Evolutionary conservation across 2,888 invertebrate species (phyloP), one percentile per base, ranked within the genome.

Genomic region (Dione vanillae): DNA sequence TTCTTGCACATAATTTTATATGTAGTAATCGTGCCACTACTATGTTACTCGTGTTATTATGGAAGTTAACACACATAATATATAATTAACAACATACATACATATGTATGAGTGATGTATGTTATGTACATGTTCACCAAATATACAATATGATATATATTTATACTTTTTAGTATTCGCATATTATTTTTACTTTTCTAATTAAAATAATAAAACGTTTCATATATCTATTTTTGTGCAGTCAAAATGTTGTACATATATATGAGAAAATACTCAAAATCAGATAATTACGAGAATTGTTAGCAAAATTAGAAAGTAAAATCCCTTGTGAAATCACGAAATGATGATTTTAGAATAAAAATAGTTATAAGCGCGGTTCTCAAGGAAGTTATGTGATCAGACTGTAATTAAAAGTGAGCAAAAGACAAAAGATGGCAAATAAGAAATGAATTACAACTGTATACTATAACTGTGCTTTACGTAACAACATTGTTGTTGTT

Each of bases 321-420:
- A 76, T 84, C 80, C 81, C 75, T 69, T 61, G 64, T 54, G 72
- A 70, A 65, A 58, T 75, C 74, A 74, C 71, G 73, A 74, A 75
- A 75, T 65, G 65, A 49, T 67, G 10, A 52, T 70, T 68, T 73
- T 70, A 62, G 41, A 51, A 56, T 67, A 43, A 41, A 67, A 68
- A 70, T 70, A 61, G 40, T 65, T 59, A 56, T 43, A 61, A 52
- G 62, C 64, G 41, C 43, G 51, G 78, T 83, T 88, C 87, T 82
- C 88, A 87, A 76, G 86, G 86, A 89, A 89, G 83, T 79, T 73
- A 69, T 75, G 68, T 54, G 75, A 70, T 66, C 75, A 75, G 74
- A 79, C 78, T 79, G 81, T 54, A 73, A 68, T 65, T 64, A 71
- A 56, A 27, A 71, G 51, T 78, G 5, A 27, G 70, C 67, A 41